Conservation (phyloP, 2,797 vertebrate species). For the Falco columbarius region DNA sequence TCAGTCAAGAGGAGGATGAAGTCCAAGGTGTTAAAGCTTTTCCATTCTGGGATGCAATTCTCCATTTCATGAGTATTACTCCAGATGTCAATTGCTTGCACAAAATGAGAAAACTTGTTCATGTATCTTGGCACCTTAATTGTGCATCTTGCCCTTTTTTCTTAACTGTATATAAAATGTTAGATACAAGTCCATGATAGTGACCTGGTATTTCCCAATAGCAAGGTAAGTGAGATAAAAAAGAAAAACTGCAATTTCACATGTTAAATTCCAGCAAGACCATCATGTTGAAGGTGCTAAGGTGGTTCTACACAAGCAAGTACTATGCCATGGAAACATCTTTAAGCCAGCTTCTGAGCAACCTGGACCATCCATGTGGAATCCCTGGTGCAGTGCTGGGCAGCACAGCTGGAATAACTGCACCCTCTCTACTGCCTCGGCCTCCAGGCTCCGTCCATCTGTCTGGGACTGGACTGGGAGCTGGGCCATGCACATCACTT, state of each 20-base stretch:
- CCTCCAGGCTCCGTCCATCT: neutral
- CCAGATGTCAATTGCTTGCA: neutral
- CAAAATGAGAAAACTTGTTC: neutral
- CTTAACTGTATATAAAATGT: neutral
- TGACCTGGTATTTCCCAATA: neutral
- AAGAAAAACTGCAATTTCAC: neutral
- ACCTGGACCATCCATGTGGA: neutral
- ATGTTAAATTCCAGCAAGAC: neutral
- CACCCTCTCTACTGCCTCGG: neutral
- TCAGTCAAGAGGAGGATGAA: neutral
- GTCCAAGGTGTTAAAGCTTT: neutral
- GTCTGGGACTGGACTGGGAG: neutral
- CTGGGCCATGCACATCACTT: neutral
- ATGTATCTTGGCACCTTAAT: neutral
- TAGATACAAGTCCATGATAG: neutral
- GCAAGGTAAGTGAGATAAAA: neutral
- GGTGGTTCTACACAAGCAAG: neutral
- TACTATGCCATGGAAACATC: neutral
- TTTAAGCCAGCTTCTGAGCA: neutral
- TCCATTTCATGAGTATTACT: neutral
- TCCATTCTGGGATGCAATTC: neutral
- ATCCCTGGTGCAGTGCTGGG: neutral
- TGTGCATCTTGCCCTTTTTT: neutral
- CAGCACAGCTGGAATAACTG: neutral
- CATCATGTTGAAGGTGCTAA: neutral